Evolutionary conservation across 92 coral and sea anemone genomes (phyloP).

Genomic region (Diadumene lineata): DNA sequence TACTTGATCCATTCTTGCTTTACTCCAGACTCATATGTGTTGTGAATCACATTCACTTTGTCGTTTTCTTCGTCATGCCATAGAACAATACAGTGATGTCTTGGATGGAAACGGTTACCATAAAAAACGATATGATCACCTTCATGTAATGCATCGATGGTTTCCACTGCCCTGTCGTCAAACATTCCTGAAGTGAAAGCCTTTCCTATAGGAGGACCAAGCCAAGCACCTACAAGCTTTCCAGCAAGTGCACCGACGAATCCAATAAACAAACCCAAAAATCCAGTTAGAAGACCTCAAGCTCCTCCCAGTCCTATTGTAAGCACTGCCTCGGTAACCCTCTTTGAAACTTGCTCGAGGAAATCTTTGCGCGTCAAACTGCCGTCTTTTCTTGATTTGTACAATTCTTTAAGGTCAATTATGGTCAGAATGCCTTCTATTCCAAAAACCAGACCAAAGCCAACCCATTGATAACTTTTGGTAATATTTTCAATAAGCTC

Average conservation of each 20-base stretch:
- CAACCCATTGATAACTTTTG: constrained; percentile 40
- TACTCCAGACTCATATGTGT: constrained; percentile 40
- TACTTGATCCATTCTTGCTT: constrained; percentile 32
- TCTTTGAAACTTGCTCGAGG: constrained; percentile 30
- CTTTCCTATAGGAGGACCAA: constrained; percentile 36
- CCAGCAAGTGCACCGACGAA: constrained; percentile 28
- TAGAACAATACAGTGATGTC: constrained; percentile 40
- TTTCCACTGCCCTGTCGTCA: constrained; percentile 34
- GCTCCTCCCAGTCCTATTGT: constrained; percentile 29
- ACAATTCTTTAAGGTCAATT: constrained; percentile 24
- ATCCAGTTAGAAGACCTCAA: constrained; percentile 36
- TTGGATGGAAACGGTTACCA: constrained; percentile 38
- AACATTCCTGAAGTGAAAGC: constrained; percentile 27
- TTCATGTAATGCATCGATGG: constrained; percentile 21
- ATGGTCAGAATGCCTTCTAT: constrained; percentile 33
- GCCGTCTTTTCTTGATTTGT: constrained; percentile 33
- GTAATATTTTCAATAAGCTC: constrained; percentile 25
- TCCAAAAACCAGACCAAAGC: constrained; percentile 37
- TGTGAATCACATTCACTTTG: constrained; percentile 37
- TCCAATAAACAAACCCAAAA: constrained; percentile 30
- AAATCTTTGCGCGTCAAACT: constrained; percentile 23
- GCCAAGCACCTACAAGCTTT: constrained; percentile 29
- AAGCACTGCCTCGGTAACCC: constrained; percentile 36
- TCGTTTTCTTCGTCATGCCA: constrained; percentile 27
- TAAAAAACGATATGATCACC: constrained; percentile 46